Base-by-base conservation (phyloP, 2,113 vertebrate species). In the Corythornis vintsioides region DNA sequence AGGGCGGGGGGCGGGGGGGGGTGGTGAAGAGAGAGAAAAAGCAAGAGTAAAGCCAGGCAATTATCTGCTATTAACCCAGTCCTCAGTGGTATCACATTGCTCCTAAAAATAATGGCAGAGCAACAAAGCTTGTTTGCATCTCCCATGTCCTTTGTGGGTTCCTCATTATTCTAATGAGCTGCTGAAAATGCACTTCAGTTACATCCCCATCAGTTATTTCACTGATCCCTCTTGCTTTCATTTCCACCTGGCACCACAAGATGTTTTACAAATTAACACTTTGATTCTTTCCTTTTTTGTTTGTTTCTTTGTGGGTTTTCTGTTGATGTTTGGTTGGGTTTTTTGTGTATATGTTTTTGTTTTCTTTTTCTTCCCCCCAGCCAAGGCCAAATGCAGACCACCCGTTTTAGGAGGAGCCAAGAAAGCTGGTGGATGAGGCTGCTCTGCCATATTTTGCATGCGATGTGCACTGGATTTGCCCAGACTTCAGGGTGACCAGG, bases 91-190 rank as follows among this genome's bases (percentile, higher is more conserved):
- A 92, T 91, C 72, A 81, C 53, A 83, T 78, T 83, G 65, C 95
- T 89, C 86, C 94, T 91, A 90, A 95, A 95, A 93, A 95, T 94
- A 96, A 94, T 86, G 92, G 65, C 90, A 87, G 81, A 66, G 88
- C 66, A 92, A 93, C 94, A 95, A 90, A 94, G 93, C 91, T 91
- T 92, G 83, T 91, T 92, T 96, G 72, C 9, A 1, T 94, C 91
- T 94, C 76, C 76, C 45, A 8, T 42, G 15, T 91, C 85, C 61
- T 94, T 89, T 92, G 69, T 72, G 85, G 79, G 40, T 83, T 93
- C 76, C 65, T 89, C 82, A 35, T 92, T 96, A 92, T 89, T 92
- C 82, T 88, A 94, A 93, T 89, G 75, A 93, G 82, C 64, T 72
- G 78, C 63, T 86, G 69, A 96, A 92, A 95, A 93, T 7, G 48